These are phyloP conservation scores for Mechanitis messenoides DNA, from an alignment of 2,888 invertebrate species.

Conservation along the genomic window DNA sequence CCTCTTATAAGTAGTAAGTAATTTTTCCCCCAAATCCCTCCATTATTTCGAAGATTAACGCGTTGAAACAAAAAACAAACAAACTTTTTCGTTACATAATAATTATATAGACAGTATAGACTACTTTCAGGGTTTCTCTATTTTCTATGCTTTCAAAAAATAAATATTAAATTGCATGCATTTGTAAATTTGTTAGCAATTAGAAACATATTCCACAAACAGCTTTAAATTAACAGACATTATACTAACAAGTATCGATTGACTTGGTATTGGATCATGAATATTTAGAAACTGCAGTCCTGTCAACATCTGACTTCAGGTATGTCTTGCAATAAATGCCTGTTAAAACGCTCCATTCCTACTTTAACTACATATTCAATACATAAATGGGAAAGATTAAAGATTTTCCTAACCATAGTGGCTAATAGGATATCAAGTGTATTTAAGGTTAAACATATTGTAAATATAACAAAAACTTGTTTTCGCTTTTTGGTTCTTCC, in stretches of 20 bases:
- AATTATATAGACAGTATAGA: too few species aligned
- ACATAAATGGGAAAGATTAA: constrained; percentile 36
- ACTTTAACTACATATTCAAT: constrained; percentile 56
- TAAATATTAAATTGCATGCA: too few species aligned
- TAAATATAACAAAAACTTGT: constrained; percentile 2
- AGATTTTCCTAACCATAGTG: constrained; percentile 38
- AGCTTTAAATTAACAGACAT: constrained; percentile 7
- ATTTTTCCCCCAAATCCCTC: too few species aligned
- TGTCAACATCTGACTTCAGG: constrained; percentile 36
- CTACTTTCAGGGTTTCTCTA: too few species aligned
- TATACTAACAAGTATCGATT: constrained; percentile 24
- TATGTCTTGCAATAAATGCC: constrained; percentile 32
- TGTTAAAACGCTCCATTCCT: constrained; percentile 62
- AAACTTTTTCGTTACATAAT: too few species aligned
- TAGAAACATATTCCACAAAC: not conserved
- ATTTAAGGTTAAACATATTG: not conserved
- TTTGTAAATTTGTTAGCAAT: too few species aligned
- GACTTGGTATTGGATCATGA: constrained; percentile 53
- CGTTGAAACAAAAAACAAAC: too few species aligned
- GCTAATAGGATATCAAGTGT: not conserved
- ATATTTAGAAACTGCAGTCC: constrained; percentile 49
- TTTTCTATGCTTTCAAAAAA: too few species aligned
- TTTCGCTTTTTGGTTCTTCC: not conserved
- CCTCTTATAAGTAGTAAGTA: too few species aligned
- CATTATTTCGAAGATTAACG: too few species aligned